Conservation (phyloP, 2,888 invertebrate genomes). For the Periphyllus acericola region DNA sequence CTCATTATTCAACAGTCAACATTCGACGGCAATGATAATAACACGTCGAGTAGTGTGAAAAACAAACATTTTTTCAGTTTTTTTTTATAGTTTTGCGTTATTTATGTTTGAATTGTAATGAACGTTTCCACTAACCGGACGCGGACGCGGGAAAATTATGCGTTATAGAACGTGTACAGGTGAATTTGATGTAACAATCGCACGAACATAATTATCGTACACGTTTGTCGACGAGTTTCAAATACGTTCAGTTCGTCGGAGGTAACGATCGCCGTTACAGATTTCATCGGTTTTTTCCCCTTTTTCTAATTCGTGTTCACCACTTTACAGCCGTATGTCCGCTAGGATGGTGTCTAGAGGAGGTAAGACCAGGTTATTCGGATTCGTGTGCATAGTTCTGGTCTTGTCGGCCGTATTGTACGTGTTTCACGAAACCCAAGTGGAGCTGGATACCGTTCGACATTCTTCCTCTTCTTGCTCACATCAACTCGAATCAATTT, state of each 20-base stretch:
- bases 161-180: background rate
- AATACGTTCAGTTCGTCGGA: background rate
- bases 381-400: slow-evolving; percentile 70
- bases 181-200: background rate
- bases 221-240: background rate
- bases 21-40: background rate
- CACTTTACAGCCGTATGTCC: background rate
- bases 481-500: slow-evolving; percentile 72
- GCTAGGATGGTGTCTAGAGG: slow-evolving; percentile 70
- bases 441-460: slow-evolving; percentile 71
- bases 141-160: background rate
- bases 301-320: background rate
- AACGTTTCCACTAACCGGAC: background rate
- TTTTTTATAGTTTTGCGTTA: background rate
- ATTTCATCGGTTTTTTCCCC: background rate
- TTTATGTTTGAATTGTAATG: background rate
- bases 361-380: slow-evolving; percentile 72
- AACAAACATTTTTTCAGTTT: background rate
- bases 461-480: slow-evolving; percentile 71
- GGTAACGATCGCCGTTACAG: background rate
- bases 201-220: background rate
- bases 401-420: slow-evolving; percentile 71
- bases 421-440: slow-evolving; percentile 72
- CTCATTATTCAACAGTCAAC: background rate
- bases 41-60: background rate